Base-by-base conservation (phyloP, 2,113 vertebrate genomes). In the Atlantisia rogersi region DNA sequence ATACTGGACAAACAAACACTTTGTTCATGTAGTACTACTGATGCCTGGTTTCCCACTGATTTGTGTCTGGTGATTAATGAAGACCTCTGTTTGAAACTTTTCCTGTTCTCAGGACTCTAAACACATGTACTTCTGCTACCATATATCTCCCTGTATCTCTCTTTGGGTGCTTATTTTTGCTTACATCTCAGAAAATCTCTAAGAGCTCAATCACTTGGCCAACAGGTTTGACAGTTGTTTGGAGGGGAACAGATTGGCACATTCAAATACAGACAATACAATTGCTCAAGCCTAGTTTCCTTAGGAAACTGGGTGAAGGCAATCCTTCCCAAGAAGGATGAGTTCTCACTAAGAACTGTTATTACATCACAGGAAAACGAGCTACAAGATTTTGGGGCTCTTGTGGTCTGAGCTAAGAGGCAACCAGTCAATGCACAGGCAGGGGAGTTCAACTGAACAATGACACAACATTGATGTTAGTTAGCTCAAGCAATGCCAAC, bases 81-180 rank as follows among this genome's bases (percentile, higher is more conserved):
- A 95, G 86, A 95, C 74, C 86, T 91, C 91, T 9, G 48, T 92
- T 97, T 96, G 95, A 95, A 96, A 91, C 86, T 91, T 92, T 96
- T 96, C 95, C 86, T 94, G 86, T 95, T 96, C 96, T 97, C 94
- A 95, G 89, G 83, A 95, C 65, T 92, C 81, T 84, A 74, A 95
- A 82, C 89, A 86, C 14, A 56, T 76, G 53, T 89, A 92, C 83
- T 96, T 95, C 44, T 64, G 77, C 48, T 92, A 62, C 77, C 39
- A 76, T 0, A 0, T 82, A 64, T 86, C 42, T 79, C 70, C 80
- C 59, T 56, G 53, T 71, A 42, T 76, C 42, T 81, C 58, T 84
- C 74, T 60, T 70, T 65, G n/a, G 15, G 48, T 89, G 32, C 44
- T 82, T 92, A 60, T 89, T 96, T 95, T 94, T 71, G 16, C 86